Conservation (phyloP, 1,140 invertebrate species). For the Linepithema humile region DNA sequence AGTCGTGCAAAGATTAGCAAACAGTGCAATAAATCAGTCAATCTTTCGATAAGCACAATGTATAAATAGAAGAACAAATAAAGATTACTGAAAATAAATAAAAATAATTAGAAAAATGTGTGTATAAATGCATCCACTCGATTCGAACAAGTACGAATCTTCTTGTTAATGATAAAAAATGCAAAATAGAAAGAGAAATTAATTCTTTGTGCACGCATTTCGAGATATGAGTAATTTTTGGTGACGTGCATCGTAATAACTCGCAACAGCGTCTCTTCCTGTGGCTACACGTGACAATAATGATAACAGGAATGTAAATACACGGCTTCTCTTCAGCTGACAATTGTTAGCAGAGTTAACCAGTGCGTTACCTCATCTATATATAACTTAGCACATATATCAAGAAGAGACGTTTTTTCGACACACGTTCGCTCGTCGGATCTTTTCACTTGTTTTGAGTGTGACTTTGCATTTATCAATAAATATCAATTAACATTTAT, state of each 20-base stretch:
- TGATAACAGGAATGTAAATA: constrained; percentile 18
- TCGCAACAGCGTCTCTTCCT: not conserved
- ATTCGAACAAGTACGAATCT: too few species aligned
- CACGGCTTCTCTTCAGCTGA: not conserved
- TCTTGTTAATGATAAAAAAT: too few species aligned
- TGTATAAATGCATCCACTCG: too few species aligned
- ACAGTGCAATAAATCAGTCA: not conserved
- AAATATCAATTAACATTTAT: too few species aligned
- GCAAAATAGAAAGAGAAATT: too few species aligned
- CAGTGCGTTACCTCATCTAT: not conserved
- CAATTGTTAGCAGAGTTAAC: not conserved
- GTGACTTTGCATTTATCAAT: too few species aligned
- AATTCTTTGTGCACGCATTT: not conserved
- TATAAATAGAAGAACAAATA: too few species aligned
- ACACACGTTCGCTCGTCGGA: not conserved
- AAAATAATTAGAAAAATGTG: too few species aligned
- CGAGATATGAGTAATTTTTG: not conserved
- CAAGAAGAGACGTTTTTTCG: not conserved
- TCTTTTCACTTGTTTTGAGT: not conserved
- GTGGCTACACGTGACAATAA: not conserved
- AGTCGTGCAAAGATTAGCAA: not conserved
- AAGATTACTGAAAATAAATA: too few species aligned
- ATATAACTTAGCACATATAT: not conserved
- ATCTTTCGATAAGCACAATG: not conserved
- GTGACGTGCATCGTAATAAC: not conserved